Conservation (phyloP, 2,888 invertebrate genomes). For the Nephrotoma flavescens region DNA sequence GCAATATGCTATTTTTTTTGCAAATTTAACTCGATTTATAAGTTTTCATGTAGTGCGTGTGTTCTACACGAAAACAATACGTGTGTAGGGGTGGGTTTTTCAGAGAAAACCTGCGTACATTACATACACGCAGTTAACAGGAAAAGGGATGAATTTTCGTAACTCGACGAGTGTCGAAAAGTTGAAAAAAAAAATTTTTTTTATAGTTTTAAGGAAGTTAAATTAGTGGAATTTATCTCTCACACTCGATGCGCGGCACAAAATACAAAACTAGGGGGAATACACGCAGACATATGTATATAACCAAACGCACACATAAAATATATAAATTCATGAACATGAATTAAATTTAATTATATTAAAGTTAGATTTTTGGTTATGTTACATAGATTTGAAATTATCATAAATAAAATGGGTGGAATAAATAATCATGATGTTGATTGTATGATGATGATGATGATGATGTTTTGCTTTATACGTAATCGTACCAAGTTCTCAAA, state of each 20-base stretch:
- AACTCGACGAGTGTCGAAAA: background rate
- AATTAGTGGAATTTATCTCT: conserved; percentile 3
- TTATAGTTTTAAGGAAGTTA: conserved; percentile 5
- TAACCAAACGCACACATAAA: background rate
- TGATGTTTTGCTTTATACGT: background rate
- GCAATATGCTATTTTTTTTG: conserved; percentile 2
- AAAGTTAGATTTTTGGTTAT: background rate
- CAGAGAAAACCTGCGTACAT: background rate
- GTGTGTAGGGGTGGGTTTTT: background rate
- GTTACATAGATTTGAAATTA: background rate
- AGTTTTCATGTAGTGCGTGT: background rate
- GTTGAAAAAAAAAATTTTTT: background rate
- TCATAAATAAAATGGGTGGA: background rate
- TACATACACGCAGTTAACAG: background rate
- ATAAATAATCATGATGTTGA: background rate
- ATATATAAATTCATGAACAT: background rate
- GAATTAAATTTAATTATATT: background rate
- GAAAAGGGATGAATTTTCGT: background rate
- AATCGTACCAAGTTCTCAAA: background rate
- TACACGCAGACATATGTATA: background rate
- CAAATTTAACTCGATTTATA: conserved; percentile 1
- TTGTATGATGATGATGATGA: background rate
- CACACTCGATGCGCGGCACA: background rate
- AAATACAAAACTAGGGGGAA: background rate
- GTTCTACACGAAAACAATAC: background rate